Evolutionary conservation across 2,888 invertebrate species (phyloP).

Genomic region (Sthenelais limicola): DNA sequence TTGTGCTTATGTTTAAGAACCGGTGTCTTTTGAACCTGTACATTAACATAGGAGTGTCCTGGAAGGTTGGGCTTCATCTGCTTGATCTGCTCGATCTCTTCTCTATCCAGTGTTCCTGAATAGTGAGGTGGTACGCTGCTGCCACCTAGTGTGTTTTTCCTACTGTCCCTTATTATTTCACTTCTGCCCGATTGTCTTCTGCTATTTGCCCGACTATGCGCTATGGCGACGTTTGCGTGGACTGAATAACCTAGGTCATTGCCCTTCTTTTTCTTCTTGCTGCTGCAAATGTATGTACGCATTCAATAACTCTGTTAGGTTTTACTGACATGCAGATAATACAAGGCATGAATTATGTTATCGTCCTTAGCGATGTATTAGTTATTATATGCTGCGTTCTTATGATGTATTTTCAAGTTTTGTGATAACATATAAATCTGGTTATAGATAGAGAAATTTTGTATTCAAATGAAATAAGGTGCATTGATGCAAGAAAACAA

Average conservation of each 20-base stretch:
- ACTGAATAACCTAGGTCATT: conserved; percentile 10
- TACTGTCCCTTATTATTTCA: no score
- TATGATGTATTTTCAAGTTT: no score
- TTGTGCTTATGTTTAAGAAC: not conserved
- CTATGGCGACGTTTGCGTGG: conserved; percentile 23
- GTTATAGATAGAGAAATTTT: not conserved
- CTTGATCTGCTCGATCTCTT: not conserved
- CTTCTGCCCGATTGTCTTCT: not conserved
- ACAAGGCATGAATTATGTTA: no score
- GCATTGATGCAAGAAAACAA: no score
- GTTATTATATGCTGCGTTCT: no score
- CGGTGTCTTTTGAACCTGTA: no score
- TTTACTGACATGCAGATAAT: no score
- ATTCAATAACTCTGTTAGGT: not conserved
- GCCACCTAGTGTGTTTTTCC: not conserved
- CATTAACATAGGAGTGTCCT: not conserved
- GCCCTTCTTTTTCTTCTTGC: not conserved
- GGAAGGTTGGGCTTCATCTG: not conserved
- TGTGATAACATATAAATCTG: not conserved
- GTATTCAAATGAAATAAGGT: not conserved
- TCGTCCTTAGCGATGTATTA: no score
- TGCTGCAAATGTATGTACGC: not conserved
- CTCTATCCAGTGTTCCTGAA: not conserved
- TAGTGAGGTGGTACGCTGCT: not conserved
- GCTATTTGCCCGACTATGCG: not conserved